phyloP scores from a whole-genome alignment of 2,113 vertebrate species.

The Callopanchax toddi region DNA sequence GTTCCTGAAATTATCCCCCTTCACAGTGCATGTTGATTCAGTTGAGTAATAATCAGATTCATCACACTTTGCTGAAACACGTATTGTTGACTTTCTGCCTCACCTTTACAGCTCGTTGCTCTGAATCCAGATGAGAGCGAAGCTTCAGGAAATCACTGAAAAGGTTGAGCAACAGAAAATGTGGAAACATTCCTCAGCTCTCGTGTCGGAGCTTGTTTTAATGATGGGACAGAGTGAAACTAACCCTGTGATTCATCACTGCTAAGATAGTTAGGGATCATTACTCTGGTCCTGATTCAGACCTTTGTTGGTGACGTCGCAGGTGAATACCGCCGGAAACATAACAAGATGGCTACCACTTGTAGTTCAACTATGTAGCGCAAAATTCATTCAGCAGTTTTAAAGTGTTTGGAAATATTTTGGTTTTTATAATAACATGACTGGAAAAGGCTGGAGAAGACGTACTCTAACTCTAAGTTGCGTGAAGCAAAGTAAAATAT shows the following conservation, averaged over 20 bases:
- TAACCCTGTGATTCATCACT: slow-evolving; percentile 6
- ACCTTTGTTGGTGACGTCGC: neutral
- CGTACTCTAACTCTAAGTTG: too few species aligned
- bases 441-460: too few species aligned
- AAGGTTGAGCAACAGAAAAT: neutral
- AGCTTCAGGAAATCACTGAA: neutral
- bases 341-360: too few species aligned
- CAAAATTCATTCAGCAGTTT: too few species aligned
- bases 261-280: neutral
- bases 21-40: neutral
- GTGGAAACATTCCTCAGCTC: slow-evolving; percentile 29
- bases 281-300: neutral
- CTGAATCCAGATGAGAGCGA: neutral
- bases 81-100: neutral
- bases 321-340: too few species aligned
- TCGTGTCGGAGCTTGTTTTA: slow-evolving; percentile 55
- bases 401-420: too few species aligned
- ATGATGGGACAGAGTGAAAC: slow-evolving; percentile 14
- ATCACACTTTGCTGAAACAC: neutral
- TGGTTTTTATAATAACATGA: too few species aligned
- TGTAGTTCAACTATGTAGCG: too few species aligned
- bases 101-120: slow-evolving; percentile 10
- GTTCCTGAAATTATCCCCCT: neutral
- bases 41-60: neutral
- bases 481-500: too few species aligned